These are phyloP conservation scores for Macrocentrus cingulum DNA, from an alignment of 1,140 invertebrate species.

Conservation along the genomic window DNA sequence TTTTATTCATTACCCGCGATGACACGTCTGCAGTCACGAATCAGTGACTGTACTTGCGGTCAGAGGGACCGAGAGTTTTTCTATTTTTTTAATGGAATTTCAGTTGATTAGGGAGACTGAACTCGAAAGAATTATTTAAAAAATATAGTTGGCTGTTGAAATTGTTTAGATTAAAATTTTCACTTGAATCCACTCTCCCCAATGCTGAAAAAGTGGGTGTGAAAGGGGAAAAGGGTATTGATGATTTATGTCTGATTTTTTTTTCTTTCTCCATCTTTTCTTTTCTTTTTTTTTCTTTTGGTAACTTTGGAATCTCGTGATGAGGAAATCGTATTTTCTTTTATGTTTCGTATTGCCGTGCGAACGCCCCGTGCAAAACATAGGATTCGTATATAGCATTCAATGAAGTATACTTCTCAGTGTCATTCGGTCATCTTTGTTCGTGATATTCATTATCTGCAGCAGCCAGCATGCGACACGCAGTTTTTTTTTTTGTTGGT, in stretches of 20 bases:
- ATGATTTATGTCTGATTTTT: conserved; percentile 11
- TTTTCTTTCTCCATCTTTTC: conserved; percentile 20
- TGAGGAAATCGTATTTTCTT: conserved; percentile 6
- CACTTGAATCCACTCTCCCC: too few species aligned
- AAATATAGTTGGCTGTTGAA: too few species aligned
- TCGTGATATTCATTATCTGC: conserved; percentile 26
- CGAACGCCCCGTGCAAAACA: conserved; percentile 42
- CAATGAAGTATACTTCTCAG: conserved; percentile 21
- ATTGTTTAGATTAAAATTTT: too few species aligned
- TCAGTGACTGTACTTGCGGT: too few species aligned
- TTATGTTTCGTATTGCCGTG: conserved; percentile 33
- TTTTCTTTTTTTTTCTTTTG: conserved; percentile 22
- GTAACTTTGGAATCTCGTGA: conserved; percentile 7
- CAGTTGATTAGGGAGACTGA: too few species aligned
- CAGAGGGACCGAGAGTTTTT: too few species aligned
- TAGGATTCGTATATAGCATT: conserved; percentile 31
- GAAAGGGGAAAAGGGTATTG: not conserved
- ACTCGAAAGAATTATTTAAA: not conserved
- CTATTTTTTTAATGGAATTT: too few species aligned
- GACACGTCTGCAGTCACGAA: not conserved
- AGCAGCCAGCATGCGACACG: conserved; percentile 31
- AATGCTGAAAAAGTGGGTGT: too few species aligned
- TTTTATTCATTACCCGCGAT: not conserved
- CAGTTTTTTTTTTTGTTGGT: conserved; percentile 17
- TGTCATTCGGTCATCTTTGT: conserved; percentile 30